These are phyloP conservation scores for Notodonta ziczac DNA, from an alignment of 2,888 invertebrate species.

Conservation along the genomic window DNA sequence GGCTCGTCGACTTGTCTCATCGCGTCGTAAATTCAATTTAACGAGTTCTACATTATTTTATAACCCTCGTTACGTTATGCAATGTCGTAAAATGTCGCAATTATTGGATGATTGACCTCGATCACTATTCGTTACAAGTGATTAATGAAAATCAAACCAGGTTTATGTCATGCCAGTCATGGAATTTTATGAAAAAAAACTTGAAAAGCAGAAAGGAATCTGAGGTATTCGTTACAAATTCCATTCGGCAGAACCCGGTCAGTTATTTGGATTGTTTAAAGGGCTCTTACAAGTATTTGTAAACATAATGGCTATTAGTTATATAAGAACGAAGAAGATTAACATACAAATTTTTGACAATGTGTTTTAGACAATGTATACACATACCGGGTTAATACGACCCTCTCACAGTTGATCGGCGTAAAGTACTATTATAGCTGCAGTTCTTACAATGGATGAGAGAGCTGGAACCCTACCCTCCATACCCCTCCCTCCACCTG, in stretches of 20 bases:
- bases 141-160: background rate
- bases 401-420: too few relatives aligned
- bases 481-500: too few relatives aligned
- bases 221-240: background rate
- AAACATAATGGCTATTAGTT: too few relatives aligned
- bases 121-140: background rate
- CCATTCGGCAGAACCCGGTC: background rate
- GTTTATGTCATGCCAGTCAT: background rate
- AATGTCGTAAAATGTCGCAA: background rate
- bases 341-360: too few relatives aligned
- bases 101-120: slow-evolving; percentile 5
- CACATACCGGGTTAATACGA: too few relatives aligned
- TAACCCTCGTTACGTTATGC: background rate
- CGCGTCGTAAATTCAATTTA: background rate
- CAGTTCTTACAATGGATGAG: too few relatives aligned
- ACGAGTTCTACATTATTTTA: slow-evolving; percentile 1
- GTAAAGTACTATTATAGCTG: too few relatives aligned
- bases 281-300: background rate
- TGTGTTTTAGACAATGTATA: too few relatives aligned
- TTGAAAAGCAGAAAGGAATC: background rate
- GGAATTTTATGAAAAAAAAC: too few relatives aligned
- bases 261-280: background rate
- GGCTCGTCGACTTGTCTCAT: background rate
- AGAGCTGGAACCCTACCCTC: too few relatives aligned
- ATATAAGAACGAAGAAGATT: too few relatives aligned